These are phyloP conservation scores for Brachyhypopomus occidentalis DNA, from an alignment of 2,113 vertebrate species.

Conservation along the genomic window DNA sequence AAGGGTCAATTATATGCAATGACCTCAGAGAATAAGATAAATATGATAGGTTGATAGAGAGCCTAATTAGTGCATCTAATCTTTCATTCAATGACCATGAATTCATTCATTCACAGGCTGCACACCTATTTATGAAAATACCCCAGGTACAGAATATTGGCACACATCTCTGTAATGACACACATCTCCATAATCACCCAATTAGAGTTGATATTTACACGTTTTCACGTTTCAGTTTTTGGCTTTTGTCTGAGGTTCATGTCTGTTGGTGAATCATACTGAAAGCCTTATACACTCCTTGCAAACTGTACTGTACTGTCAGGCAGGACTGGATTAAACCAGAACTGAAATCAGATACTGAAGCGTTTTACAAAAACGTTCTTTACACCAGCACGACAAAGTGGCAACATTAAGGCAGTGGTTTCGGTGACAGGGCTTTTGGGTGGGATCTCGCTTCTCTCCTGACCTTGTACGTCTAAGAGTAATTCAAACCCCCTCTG, in stretches of 20 bases:
- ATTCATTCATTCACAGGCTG: neutral
- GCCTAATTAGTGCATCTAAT: neutral
- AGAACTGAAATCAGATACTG: slow-evolving; percentile 7
- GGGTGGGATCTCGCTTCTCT: neutral
- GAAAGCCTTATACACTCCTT: slow-evolving; percentile 5
- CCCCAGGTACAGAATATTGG: neutral
- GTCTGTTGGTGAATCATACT: neutral
- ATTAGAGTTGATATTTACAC: neutral
- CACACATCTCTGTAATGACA: neutral
- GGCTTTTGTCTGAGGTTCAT: neutral
- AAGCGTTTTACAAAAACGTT: neutral
- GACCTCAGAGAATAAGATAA: neutral
- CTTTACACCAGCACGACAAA: neutral
- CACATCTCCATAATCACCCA: neutral
- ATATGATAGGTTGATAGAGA: neutral
- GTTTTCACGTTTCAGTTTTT: neutral
- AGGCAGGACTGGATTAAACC: neutral
- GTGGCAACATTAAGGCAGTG: neutral
- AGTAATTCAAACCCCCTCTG: neutral
- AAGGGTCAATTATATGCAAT: neutral
- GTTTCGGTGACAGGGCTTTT: neutral
- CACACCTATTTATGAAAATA: neutral
- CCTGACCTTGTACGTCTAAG: neutral
- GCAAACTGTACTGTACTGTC: neutral
- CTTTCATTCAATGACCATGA: neutral